Conservation (phyloP, 2,888 invertebrate genomes). For the Altica lythri region DNA sequence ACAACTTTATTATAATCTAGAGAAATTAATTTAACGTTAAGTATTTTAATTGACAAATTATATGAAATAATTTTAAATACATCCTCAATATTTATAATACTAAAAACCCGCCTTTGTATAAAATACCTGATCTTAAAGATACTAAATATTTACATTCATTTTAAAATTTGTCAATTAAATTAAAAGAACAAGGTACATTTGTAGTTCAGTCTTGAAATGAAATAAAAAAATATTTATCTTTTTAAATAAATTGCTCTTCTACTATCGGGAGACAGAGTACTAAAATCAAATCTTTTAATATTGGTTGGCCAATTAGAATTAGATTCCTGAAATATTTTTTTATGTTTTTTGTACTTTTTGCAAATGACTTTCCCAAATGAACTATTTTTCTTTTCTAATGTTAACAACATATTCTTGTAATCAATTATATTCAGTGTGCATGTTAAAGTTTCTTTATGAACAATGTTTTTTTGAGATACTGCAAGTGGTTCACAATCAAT, state of each 20-base stretch:
- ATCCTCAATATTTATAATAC: too few species aligned
- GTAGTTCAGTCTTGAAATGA: too few species aligned
- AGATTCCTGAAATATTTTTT: neutral
- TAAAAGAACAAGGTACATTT: too few species aligned
- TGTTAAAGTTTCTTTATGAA: slow-evolving; percentile 1
- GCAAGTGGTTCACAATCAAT: slow-evolving; percentile 50
- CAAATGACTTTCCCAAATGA: slow-evolving; percentile 61
- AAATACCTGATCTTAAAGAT: too few species aligned
- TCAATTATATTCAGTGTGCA: slow-evolving; percentile 48
- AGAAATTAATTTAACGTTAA: too few species aligned
- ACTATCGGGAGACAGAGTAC: slow-evolving; percentile 66
- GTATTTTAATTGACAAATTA: too few species aligned
- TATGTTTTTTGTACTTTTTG: slow-evolving; percentile 42
- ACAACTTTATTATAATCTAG: too few species aligned
- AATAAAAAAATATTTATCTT: slow-evolving; percentile 28
- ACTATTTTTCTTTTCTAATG: slow-evolving; percentile 51
- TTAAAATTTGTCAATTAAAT: too few species aligned
- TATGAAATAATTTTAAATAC: too few species aligned
- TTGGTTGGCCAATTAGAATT: neutral
- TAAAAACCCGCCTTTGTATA: too few species aligned
- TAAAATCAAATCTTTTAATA: slow-evolving; percentile 61
- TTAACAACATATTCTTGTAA: slow-evolving; percentile 34
- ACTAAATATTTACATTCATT: too few species aligned
- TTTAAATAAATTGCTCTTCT: slow-evolving; percentile 56
- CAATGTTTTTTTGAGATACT: slow-evolving; percentile 30